These are phyloP conservation scores for Patagioenas fasciata DNA, from an alignment of 2,113 vertebrate species.

Conservation along the genomic window DNA sequence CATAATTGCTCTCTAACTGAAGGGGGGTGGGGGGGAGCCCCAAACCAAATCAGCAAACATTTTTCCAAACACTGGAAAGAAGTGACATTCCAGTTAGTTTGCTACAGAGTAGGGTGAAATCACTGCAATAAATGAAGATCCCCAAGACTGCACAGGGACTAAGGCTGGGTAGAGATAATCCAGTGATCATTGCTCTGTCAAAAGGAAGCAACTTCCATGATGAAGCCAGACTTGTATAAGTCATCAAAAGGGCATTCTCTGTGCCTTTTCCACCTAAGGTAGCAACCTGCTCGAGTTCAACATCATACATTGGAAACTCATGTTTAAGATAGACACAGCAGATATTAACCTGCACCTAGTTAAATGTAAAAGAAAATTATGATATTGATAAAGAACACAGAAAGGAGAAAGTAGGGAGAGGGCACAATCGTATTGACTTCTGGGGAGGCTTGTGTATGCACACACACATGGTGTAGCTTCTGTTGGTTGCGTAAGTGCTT, in stretches of 20 bases:
- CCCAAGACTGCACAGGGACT: neutral
- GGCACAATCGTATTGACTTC: neutral
- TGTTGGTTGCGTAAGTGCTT: conserved; percentile 64
- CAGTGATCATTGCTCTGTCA: neutral
- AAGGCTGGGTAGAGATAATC: neutral
- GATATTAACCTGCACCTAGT: neutral
- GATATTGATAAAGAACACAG: neutral
- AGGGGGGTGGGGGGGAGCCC: neutral
- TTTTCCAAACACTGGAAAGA: neutral
- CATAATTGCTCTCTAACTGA: neutral
- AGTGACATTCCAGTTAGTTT: neutral
- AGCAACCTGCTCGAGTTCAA: neutral
- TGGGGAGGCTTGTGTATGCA: neutral
- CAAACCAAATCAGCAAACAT: neutral
- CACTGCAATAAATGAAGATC: neutral
- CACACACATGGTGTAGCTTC: conserved; percentile 11
- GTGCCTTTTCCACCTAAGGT: neutral
- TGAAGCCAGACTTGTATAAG: neutral
- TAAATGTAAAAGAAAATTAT: neutral
- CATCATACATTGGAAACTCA: neutral
- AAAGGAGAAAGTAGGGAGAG: conserved; percentile 9
- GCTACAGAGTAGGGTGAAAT: neutral
- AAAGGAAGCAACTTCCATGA: neutral
- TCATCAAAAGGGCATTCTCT: neutral
- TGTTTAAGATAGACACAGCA: neutral